Evolutionary conservation across 2,113 vertebrate species (phyloP).

Genomic region (Glaucomys volans): DNA sequence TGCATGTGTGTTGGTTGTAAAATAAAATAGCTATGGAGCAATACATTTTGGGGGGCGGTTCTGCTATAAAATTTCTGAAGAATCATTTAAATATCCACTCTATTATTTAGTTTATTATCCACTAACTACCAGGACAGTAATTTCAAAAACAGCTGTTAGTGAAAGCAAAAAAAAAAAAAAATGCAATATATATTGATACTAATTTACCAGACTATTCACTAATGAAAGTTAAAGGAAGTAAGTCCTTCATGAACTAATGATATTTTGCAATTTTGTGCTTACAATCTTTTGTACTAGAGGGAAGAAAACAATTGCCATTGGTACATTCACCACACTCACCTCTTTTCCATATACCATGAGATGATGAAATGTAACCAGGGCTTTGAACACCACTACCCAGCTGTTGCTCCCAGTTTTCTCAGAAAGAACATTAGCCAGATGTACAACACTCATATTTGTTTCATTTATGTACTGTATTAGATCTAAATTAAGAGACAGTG

Average conservation of each 20-base stretch:
- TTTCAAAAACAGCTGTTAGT: not conserved
- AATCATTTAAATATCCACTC: not conserved
- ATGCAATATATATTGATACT: not conserved
- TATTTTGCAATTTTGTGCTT: not conserved
- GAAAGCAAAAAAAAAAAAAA: constrained; percentile 29
- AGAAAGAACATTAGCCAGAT: constrained; percentile 94
- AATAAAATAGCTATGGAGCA: not conserved
- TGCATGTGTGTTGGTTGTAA: too few relatives aligned
- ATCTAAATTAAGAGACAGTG: constrained; percentile 87
- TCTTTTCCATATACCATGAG: constrained; percentile 99
- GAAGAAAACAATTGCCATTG: not conserved
- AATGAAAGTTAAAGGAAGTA: constrained; percentile 6
- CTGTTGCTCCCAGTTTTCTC: constrained; percentile 94
- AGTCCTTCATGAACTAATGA: not conserved
- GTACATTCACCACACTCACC: constrained; percentile 86
- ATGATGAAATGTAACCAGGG: constrained; percentile 97
- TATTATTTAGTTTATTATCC: not conserved
- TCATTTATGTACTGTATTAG: constrained; percentile 96
- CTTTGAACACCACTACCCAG: constrained; percentile 99
- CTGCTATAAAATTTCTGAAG: constrained; percentile 5
- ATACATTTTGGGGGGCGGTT: not conserved
- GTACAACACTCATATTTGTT: constrained; percentile 96
- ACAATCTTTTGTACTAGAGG: not conserved
- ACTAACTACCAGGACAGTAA: not conserved
- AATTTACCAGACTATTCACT: not conserved